Evolutionary conservation across 2,797 vertebrate genomes (phyloP).

Genomic region (Lagocephalus sceleratus): DNA sequence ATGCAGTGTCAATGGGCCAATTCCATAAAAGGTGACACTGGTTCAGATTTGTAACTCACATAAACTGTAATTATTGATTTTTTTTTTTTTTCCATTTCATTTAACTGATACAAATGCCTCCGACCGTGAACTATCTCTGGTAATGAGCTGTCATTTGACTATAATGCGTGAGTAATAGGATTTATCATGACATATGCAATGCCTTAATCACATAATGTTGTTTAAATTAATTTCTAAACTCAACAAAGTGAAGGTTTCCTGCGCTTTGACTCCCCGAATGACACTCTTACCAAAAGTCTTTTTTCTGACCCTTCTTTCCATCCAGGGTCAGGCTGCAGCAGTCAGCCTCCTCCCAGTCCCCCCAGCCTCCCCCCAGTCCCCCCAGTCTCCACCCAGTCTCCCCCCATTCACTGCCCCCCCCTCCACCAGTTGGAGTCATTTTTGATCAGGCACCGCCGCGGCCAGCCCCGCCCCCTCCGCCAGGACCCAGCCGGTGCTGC

Average conservation of each 20-base stretch:
- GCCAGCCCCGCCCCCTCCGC: conserved; percentile 22
- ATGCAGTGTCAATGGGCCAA: not conserved
- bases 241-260: too few relatives aligned
- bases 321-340: too few relatives aligned
- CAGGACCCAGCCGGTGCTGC: conserved; percentile 62
- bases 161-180: too few relatives aligned
- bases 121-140: not conserved
- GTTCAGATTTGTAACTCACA: conserved; percentile 3
- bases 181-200: too few relatives aligned
- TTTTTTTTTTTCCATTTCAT: not conserved
- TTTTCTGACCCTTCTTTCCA: too few relatives aligned
- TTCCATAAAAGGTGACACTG: conserved; percentile 14
- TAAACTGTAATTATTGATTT: conserved; percentile 15
- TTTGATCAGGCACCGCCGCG: conserved; percentile 56
- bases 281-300: too few relatives aligned
- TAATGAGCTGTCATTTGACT: not conserved
- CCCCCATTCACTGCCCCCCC: too few relatives aligned
- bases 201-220: not conserved
- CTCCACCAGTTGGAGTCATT: conserved; percentile 1
- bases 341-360: too few relatives aligned
- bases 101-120: conserved; percentile 5
- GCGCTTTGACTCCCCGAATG: too few relatives aligned
- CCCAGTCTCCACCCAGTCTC: too few relatives aligned
- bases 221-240: not conserved
- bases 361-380: too few relatives aligned